Evolutionary conservation across 2,797 vertebrate species (phyloP).

Genomic region (Esox masquinongy): DNA sequence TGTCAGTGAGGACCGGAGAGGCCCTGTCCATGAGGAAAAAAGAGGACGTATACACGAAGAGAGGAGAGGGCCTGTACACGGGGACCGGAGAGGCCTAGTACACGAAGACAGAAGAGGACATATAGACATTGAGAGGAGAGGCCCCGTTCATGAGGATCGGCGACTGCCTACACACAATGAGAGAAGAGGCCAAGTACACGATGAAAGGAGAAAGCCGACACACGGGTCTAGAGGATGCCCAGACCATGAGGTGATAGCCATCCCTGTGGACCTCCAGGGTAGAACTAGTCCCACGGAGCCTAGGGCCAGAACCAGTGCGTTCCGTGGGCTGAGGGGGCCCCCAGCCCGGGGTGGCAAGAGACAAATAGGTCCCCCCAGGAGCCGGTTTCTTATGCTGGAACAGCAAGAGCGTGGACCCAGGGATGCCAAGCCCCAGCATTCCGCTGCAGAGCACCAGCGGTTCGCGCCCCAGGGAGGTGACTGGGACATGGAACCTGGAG

Average conservation of each 20-base stretch:
- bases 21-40: slow-evolving; percentile 26
- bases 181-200: neutral
- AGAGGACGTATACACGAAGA: neutral
- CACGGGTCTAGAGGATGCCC: slow-evolving; percentile 25
- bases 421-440: neutral
- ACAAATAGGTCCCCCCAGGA: slow-evolving; percentile 16
- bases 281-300: slow-evolving; percentile 18
- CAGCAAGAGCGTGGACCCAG: slow-evolving; percentile 25
- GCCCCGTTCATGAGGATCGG: neutral
- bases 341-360: slow-evolving; percentile 20
- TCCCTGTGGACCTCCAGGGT: neutral
- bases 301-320: slow-evolving; percentile 26
- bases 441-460: slow-evolving; percentile 11
- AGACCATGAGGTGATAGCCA: slow-evolving; percentile 10
- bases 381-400: slow-evolving; percentile 26
- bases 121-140: neutral
- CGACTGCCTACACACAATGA: neutral
- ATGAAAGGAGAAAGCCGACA: neutral
- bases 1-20: slow-evolving; percentile 37
- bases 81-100: slow-evolving; percentile 16
- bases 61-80: neutral
- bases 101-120: slow-evolving; percentile 22
- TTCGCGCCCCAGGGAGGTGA: slow-evolving; percentile 19
- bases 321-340: slow-evolving; percentile 17
- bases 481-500: slow-evolving; percentile 10